Conservation (phyloP, 2,888 invertebrate species). For the Caprella mutica region DNA sequence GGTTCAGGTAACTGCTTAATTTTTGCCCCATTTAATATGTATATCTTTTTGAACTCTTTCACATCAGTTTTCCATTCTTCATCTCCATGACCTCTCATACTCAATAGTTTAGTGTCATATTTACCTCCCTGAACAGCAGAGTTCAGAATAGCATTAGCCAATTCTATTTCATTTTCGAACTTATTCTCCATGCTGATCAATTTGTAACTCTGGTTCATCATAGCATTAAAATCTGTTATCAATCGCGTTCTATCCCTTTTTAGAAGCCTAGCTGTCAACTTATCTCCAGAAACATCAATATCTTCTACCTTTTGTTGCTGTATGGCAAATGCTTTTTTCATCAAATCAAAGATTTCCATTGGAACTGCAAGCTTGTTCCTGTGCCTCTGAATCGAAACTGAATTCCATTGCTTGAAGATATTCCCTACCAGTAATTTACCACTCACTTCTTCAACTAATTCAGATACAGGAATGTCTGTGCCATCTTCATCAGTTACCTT, state of each 20-base stretch:
- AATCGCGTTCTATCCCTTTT: not conserved
- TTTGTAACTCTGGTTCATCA: conserved; percentile 13
- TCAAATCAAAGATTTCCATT: conserved; percentile 10
- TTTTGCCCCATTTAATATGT: not conserved
- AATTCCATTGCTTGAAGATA: conserved; percentile 18
- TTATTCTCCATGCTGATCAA: conserved; percentile 11
- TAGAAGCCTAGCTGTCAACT: conserved; percentile 5
- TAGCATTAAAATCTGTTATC: conserved; percentile 5
- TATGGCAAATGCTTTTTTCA: conserved; percentile 4
- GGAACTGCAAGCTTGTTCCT: conserved; percentile 3
- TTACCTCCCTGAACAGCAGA: conserved; percentile 14
- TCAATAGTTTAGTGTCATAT: conserved; percentile 9
- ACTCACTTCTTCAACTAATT: too few relatives aligned
- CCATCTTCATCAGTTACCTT: not conserved
- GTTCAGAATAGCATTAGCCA: conserved; percentile 16
- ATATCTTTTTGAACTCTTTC: conserved; percentile 10
- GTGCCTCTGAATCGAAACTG: conserved; percentile 18
- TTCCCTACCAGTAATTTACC: not conserved
- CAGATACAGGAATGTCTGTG: not conserved
- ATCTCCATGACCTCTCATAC: conserved; percentile 18
- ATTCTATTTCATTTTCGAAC: conserved; percentile 12
- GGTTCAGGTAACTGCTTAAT: conserved; percentile 1
- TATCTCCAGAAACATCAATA: not conserved
- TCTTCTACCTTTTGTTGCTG: not conserved
- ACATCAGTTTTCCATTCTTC: conserved; percentile 13